Evolutionary conservation across 1,140 invertebrate species (phyloP), one percentile per base, ranked within the genome.

Genomic region (Spodoptera frugiperda): DNA sequence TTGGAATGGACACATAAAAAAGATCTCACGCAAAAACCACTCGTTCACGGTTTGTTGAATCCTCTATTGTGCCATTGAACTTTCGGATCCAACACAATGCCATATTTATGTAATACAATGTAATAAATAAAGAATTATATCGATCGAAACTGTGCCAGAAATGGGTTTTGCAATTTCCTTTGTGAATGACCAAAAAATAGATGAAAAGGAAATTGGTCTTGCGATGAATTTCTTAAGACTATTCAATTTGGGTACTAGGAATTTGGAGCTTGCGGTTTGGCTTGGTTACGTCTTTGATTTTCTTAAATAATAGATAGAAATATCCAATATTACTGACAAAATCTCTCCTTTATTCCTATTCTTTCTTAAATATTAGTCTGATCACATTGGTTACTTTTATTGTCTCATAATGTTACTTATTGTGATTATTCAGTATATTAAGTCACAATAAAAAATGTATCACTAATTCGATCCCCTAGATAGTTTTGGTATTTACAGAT

Each of bases 21-120:
- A 49, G 8, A 14, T 3, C 25, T 49, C 55, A 33, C 14, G 61
- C 25, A 59, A 59, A 73, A 73, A 49, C 54, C 63, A n/a, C 54
- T 63, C 39, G 44, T 73, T 79, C 63, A 77, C 70, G 71, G 51
- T 54, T 63, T 33, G 54, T 53, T 70, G 78, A 30, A 46, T 48
- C 46, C 30, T 21, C 44, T 63, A 54, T 54, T 68, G 49, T 80
- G 75, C 78, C 75, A 80, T 78, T 72, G 73, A 76, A 81, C 73
- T 81, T 76, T 71, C 67, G 59, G 57, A 63, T 53, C 39, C 17
- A 63, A 67, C 21, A 76, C 63, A 78, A 78, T 78, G 79, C 75
- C 75, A 77, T 74, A 70, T 74, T 77, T 81, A 74, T 78, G 73
- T 76, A 81, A 78, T 67, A 74, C 46, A 63, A 72, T 25, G 65